Base-by-base conservation (phyloP, 2,113 vertebrate genomes). In the Suncus etruscus region DNA sequence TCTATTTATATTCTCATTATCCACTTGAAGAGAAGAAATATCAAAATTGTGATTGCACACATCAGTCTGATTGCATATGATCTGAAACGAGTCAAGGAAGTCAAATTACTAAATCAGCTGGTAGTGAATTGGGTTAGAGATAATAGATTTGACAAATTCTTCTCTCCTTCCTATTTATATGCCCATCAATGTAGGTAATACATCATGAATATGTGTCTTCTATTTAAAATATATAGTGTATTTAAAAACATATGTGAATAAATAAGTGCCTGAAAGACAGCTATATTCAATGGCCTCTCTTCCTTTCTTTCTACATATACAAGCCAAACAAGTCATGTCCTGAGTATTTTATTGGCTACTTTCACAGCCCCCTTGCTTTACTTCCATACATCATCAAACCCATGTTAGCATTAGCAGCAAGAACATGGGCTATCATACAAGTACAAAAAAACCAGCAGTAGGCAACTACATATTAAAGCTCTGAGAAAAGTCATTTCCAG, bases 251-350 rank as follows among this genome's bases (percentile, higher is more conserved):
- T 47, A 6, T 45, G 3, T 39, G 15, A 76, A 14, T 75, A 61
- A 39, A 39, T 81, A 72, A 69, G 24, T 32, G 7, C 39, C 75
- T 27, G 6, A 18, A 27, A 70, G 31, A 61, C 69, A 15, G 20
- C 63, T 48, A 18, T 70, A 75, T 31, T 79, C n/a, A 65, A 20
- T 12, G 70, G 11, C 9, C 61, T 11, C 32, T 8, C 11, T 54
- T 51, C 8, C 39, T 45, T 27, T 69, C 7, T 31, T 24, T 3
- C 0, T 1, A 48, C 47, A 4, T 24, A 2, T 1, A 61, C 9
- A 51, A 24, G 8, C 8, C 63, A 27, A 48, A 61, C 10, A 85
- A 50, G 11, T 51, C 4, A 11, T 76, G 70, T 24, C 39, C 8
- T 69, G 65, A 15, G 20, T 51, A 29, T 86, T 54, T 68, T 32